These are phyloP conservation scores for Seriola rivoliana DNA, from an alignment of 2,113 vertebrate species.

Conservation along the genomic window DNA sequence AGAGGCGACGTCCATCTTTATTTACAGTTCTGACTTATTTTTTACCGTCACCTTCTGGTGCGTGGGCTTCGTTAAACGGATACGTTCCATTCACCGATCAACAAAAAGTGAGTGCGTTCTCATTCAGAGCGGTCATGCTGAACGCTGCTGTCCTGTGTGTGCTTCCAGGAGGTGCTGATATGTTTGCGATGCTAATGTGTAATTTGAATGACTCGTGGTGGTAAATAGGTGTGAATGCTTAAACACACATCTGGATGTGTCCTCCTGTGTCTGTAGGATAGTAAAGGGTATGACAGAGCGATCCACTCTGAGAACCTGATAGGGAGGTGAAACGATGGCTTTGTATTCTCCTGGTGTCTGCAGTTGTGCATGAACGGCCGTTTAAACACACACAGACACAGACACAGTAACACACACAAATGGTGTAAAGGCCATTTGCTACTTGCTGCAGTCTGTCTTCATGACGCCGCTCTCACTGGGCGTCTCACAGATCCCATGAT, in stretches of 20 bases:
- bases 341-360: conserved; percentile 18
- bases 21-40: too few species aligned
- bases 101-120: too few species aligned
- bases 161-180: background rate
- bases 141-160: background rate
- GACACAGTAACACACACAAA: conserved; percentile 29
- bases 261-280: conserved; percentile 1
- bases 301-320: conserved; percentile 39
- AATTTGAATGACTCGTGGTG: conserved; percentile 24
- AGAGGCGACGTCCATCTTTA: too few species aligned
- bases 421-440: conserved; percentile 67
- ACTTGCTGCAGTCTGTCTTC: conserved; percentile 62
- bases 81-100: too few species aligned
- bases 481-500: conserved; percentile 67
- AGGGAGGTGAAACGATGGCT: conserved; percentile 6
- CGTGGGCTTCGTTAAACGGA: too few species aligned
- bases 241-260: conserved; percentile 31
- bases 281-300: conserved; percentile 31
- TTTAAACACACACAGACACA: conserved; percentile 38
- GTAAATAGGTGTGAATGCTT: conserved; percentile 28
- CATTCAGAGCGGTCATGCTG: too few species aligned
- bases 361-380: conserved; percentile 53
- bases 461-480: conserved; percentile 63
- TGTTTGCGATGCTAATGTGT: conserved; percentile 39
- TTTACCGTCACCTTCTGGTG: too few species aligned